phyloP scores from a whole-genome alignment of 2,797 vertebrate genomes.

The Thaleichthys pacificus region DNA sequence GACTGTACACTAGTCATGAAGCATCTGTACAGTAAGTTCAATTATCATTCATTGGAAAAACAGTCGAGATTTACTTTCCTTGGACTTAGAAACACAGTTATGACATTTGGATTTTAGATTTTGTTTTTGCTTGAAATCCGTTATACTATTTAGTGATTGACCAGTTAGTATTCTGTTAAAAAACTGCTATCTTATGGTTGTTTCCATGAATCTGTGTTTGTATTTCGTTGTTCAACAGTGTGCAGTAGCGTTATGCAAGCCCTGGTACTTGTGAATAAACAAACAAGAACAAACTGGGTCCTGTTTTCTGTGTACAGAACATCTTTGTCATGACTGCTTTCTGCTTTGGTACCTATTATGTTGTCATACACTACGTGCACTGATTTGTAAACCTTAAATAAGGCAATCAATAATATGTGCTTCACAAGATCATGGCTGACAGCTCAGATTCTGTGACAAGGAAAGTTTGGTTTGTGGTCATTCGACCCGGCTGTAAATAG shows the following conservation, averaged over 20 bases:
- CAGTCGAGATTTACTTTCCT: too few relatives aligned
- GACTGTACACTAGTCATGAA: not conserved
- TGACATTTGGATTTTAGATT: not conserved
- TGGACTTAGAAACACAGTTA: too few relatives aligned
- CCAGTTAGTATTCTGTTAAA: not conserved
- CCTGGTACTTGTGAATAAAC: conserved; percentile 58
- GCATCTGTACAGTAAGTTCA: not conserved
- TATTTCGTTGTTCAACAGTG: conserved; percentile 27
- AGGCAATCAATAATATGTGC: not conserved
- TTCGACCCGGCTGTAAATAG: too few relatives aligned
- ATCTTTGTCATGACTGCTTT: not conserved
- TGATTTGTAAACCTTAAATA: not conserved
- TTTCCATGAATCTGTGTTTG: conserved; percentile 6
- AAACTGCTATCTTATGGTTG: conserved; percentile 15
- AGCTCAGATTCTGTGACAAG: not conserved
- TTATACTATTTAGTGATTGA: not conserved
- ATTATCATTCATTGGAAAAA: not conserved
- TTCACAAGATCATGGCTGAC: not conserved
- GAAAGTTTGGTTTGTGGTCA: too few relatives aligned
- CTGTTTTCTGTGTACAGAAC: conserved; percentile 8
- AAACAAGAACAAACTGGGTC: conserved; percentile 17
- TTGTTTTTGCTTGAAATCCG: not conserved
- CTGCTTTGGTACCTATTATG: not conserved
- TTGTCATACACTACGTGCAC: not conserved
- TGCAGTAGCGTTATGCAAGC: conserved; percentile 37